These are phyloP conservation scores for Nyctereutes procyonoides DNA, from an alignment of 2,113 vertebrate genomes.

Conservation along the genomic window DNA sequence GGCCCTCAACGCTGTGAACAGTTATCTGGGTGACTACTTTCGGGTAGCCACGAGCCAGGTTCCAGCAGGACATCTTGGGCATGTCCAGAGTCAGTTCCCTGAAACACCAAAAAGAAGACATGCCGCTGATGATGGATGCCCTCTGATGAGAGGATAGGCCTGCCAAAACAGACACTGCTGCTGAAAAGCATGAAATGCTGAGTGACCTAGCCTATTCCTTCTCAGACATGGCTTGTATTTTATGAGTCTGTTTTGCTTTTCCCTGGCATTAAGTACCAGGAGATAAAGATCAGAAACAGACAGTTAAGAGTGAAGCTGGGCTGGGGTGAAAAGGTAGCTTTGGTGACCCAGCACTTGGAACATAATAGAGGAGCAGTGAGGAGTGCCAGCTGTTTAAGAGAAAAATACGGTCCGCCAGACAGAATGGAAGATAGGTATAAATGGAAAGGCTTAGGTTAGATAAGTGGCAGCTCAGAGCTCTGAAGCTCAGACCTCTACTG, in stretches of 20 bases:
- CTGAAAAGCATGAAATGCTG: constrained; percentile 1
- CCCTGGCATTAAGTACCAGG: neutral
- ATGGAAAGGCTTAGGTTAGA: neutral
- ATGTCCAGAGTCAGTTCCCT: constrained; percentile 93
- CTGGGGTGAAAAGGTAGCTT: constrained; percentile 28
- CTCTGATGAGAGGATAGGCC: neutral
- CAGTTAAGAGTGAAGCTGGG: neutral
- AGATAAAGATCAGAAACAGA: constrained; percentile 21
- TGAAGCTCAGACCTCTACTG: neutral
- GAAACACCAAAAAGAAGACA: constrained; percentile 65
- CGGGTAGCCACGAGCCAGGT: constrained; percentile 91
- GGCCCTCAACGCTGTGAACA: constrained; percentile 89
- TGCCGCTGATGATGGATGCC: neutral
- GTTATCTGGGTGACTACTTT: constrained; percentile 91
- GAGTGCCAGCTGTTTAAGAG: neutral
- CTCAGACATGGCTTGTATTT: neutral
- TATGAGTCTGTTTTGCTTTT: constrained; percentile 26
- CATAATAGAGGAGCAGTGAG: constrained; percentile 2
- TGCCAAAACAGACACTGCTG: neutral
- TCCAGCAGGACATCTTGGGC: constrained; percentile 91
- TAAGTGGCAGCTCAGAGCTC: neutral
- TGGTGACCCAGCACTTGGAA: constrained; percentile 28
- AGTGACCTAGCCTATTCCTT: constrained; percentile 2
- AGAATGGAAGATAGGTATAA: constrained; percentile 47
- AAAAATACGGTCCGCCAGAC: neutral